Percentiles rank a stretch among this genome's conserved stretches.
Evolutionary conservation across 1,140 invertebrate genomes (phyloP).

Genomic region (Melanaphis sacchari): DNA sequence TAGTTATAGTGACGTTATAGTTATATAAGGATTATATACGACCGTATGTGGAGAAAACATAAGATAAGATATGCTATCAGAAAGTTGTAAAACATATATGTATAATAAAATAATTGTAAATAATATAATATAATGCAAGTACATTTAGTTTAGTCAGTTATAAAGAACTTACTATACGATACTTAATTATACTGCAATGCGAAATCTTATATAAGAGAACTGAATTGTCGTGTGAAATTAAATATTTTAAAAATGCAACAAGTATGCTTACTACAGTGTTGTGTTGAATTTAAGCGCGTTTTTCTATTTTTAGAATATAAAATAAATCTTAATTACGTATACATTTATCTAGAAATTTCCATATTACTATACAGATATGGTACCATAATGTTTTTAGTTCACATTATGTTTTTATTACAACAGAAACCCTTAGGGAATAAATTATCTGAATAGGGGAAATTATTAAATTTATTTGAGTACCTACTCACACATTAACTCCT

Average conservation of each 20-base stretch:
- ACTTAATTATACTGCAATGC: not conserved
- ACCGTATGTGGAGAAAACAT: not conserved
- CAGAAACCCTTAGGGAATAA: not conserved
- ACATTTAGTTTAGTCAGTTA: not conserved
- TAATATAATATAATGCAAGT: not conserved
- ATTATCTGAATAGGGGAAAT: not conserved
- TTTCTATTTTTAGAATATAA: not conserved
- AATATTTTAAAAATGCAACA: not conserved
- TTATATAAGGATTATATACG: not conserved
- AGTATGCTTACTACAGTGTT: not conserved
- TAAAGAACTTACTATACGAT: not conserved
- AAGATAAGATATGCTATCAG: conserved; percentile 2
- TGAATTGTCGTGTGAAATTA: not conserved
- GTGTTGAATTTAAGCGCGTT: not conserved
- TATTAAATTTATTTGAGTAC: not conserved
- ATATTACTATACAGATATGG: not conserved
- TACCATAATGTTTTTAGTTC: not conserved
- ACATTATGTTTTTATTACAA: not conserved
- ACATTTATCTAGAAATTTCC: not conserved
- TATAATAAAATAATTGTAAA: not conserved
- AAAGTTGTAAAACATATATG: not conserved
- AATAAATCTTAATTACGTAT: not conserved
- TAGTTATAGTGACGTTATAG: not conserved
- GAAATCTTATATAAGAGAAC: not conserved
- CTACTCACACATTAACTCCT: not conserved